phyloP scores from a whole-genome alignment of 2,113 vertebrate species.

The Mionectes macconnelli region DNA sequence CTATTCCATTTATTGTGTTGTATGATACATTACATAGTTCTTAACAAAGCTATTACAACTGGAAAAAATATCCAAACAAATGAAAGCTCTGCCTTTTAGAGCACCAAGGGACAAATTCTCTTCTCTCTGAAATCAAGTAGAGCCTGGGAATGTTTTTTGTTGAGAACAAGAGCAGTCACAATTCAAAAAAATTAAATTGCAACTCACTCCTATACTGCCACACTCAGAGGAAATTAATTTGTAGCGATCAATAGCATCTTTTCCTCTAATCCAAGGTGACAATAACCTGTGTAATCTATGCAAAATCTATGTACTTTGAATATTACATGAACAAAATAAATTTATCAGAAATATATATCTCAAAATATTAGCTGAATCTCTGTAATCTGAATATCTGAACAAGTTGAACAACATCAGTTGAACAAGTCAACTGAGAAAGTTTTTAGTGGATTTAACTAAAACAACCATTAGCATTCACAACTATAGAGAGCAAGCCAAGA shows the following conservation, averaged over 20 bases:
- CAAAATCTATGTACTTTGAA: background rate
- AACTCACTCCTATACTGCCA: background rate
- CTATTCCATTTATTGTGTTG: constrained; percentile 19
- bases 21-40: background rate
- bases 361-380: background rate
- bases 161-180: background rate
- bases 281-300: background rate
- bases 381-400: background rate
- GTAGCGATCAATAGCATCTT: background rate
- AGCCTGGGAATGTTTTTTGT: background rate
- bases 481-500: background rate
- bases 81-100: background rate
- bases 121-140: background rate
- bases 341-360: background rate
- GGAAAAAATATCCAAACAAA: constrained; percentile 24
- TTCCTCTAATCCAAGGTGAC: background rate
- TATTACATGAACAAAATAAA: background rate
- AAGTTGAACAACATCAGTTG: too few species aligned
- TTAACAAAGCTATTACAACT: constrained; percentile 37
- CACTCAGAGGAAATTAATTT: background rate
- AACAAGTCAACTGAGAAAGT: background rate
- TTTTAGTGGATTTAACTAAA: background rate
- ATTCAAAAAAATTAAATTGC: background rate
- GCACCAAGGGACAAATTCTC: background rate
- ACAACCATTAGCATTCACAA: background rate